Base-by-base conservation (phyloP, 2,888 invertebrate genomes). In the Eurytoma adleriae region DNA sequence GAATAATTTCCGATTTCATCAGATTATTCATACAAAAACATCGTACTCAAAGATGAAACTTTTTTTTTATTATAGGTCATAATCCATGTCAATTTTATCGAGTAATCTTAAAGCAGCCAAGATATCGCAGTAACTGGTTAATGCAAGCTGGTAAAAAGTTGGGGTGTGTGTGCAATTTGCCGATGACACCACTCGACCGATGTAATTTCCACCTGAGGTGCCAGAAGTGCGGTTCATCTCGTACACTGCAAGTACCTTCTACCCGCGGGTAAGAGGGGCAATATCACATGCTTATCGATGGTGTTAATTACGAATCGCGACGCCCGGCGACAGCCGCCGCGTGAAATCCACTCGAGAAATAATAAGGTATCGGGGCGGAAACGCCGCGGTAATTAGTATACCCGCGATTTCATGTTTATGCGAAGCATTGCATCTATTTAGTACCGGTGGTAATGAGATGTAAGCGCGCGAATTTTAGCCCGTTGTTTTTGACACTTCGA, bases 361-460 rank as follows among this genome's bases (percentile, higher is more conserved):
- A 78, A 78, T 78, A 78, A 78, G 78, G 67, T 56, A 24, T 72
- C 78, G 27, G 66, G 50, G 66, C 57, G 70, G 57, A 71, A 78
- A 66, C 24, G 18, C 57, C 16, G 72, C n/a, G 72, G 61, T 78
- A 78, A 78, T 78, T 78, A 72, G 78, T n/a, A n/a, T 54, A 59
- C 27, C 57, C 10, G 61, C 5, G 18, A n/a, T 54, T 62, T 30
- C 48, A 50, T 61, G 61, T 61, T 20, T 57, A 13, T 50, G 16
- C 18, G 27, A 7, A n/a, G 52, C 30, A 5, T 4, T 18, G 56
- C 16, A 57, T 69, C 16, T 54, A 69, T 69, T 57, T 68, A 54
- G 67, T 0, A 52, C n/a, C 54, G 3, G 10, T 13, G 14, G 4
- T 20, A 59, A 13, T 24, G 18, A 13, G 20, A 59, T 59, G 24